Base-by-base conservation (phyloP, 2,888 invertebrate species). In the Xestia c-nigrum region DNA sequence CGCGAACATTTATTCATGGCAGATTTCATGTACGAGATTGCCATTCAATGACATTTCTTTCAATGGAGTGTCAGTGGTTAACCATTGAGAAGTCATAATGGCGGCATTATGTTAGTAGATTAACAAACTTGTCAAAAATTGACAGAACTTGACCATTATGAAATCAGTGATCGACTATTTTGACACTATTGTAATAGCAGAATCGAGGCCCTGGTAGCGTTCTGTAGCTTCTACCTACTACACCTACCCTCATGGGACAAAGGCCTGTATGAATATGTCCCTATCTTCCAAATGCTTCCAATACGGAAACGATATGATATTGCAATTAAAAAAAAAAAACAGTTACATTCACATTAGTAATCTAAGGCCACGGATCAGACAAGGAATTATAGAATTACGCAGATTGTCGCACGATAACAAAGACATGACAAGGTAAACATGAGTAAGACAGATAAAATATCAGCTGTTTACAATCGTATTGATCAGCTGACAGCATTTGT, bases 341-440 rank as follows among this genome's bases (percentile, higher is more conserved):
- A 57, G 14, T 10, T 52, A 46, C 46, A 66, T 55, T 66, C 40
- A 55, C 19, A 31, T n/a, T 63, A 16, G 14, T 31, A 67, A 76
- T 65, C 43, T 52, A 65, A 76, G 69, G 66, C 55, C 43, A 65
- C 40, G n/a, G n/a, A 68, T 55, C n/a, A 76, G 46, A 68, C 43
- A 63, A 72, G 70, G 19, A 43, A 68, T 85, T 21, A 73, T 61
- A 43, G 50, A 55, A 76, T 77, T 14, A 74, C 66, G 52, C 10
- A 59, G 67, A 79, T 72, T 66, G 65, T 46, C 59, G 67, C n/a
- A 43, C 14, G 74, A 82, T 78, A 79, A 68, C 46, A 59, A 61
- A 81, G 64, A 69, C 71, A 40, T 59, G 55, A 69, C 47, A 77
- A 77, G 24, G 65, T 69, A 72, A 81, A 73, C 40, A 63, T 12